Conservation (phyloP, 1,140 invertebrate genomes). For the Anastrepha obliqua region DNA sequence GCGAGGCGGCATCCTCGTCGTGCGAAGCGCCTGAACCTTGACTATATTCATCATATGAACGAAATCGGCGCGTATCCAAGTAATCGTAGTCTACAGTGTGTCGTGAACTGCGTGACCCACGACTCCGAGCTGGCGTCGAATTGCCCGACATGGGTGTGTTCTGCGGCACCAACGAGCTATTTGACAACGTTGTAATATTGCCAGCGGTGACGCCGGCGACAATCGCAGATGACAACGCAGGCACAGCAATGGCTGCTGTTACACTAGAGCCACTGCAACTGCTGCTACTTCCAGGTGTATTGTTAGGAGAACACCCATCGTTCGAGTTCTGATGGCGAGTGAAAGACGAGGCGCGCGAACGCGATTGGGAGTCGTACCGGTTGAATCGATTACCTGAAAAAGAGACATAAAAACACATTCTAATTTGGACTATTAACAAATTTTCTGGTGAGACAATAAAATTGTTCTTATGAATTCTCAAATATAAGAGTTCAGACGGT, state of each 20-base stretch:
- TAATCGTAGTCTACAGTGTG: conserved; percentile 70
- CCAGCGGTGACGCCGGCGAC: conserved; percentile 55
- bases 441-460: not conserved
- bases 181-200: conserved; percentile 52
- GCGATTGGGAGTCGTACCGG: conserved; percentile 73
- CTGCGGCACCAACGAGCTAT: conserved; percentile 57
- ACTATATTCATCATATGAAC: conserved; percentile 80
- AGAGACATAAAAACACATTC: not conserved
- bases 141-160: conserved; percentile 65
- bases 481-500: not conserved
- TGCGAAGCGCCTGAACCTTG: conserved; percentile 80
- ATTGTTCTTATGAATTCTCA: not conserved
- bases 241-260: conserved; percentile 64
- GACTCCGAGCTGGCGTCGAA: conserved; percentile 70
- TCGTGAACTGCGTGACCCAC: conserved; percentile 70
- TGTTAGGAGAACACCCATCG: conserved; percentile 66
- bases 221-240: conserved; percentile 62
- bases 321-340: conserved; percentile 71
- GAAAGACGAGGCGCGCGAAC: conserved; percentile 76
- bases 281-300: conserved; percentile 57
- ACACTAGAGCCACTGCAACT: conserved; percentile 58
- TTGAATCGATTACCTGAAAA: conserved; percentile 63
- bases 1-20: conserved; percentile 76
- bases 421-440: not conserved
- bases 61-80: conserved; percentile 74